Conservation (phyloP, 1,140 invertebrate species). For the Rhizoglyphus robini region DNA sequence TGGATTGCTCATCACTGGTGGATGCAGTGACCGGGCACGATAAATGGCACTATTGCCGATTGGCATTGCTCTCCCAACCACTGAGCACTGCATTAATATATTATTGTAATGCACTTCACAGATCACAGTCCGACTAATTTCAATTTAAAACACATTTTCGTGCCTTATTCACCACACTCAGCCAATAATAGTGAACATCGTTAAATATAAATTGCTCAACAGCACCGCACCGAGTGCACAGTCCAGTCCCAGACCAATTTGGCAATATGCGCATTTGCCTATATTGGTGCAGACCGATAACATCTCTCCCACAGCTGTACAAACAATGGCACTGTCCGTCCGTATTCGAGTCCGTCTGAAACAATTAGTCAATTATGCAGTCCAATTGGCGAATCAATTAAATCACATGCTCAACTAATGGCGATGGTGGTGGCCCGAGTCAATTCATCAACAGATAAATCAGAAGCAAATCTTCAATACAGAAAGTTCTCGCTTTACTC, state of each 20-base stretch:
- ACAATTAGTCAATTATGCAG: conserved; percentile 13
- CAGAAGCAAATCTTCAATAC: background rate
- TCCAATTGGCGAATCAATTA: background rate
- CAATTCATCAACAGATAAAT: conserved; percentile 12
- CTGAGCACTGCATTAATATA: background rate
- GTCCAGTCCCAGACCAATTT: background rate
- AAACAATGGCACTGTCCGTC: background rate
- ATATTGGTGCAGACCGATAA: background rate
- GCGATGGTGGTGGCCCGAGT: background rate
- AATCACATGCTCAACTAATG: background rate
- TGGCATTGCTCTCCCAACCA: no score
- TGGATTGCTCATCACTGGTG: no score
- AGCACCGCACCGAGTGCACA: background rate
- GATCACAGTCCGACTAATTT: background rate
- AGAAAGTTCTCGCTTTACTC: no score
- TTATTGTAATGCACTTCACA: no score
- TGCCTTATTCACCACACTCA: background rate
- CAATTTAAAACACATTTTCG: conserved; percentile 12
- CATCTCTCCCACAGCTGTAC: background rate
- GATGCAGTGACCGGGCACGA: no score
- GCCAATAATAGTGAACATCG: background rate
- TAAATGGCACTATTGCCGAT: no score
- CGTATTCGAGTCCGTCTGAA: background rate
- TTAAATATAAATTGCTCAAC: background rate
- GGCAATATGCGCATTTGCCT: background rate